These are phyloP conservation scores for Heteractis magnifica DNA, from an alignment of 92 coral and sea anemone species.

Conservation along the genomic window DNA sequence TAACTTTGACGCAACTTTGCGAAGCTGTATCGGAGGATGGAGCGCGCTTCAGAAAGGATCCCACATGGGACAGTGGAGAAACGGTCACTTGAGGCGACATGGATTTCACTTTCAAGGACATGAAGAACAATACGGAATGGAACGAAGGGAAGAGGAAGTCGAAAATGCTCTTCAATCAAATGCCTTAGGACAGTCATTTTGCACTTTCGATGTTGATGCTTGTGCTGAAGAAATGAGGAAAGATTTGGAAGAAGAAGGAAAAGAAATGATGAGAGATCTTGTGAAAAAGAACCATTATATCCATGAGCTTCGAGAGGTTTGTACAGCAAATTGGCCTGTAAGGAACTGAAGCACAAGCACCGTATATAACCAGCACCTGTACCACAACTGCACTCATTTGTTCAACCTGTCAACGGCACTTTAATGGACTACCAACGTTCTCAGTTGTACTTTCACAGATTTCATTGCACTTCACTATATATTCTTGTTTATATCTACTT, in stretches of 20 bases:
- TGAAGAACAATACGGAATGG: no score
- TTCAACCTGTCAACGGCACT: not conserved
- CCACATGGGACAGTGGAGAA: no score
- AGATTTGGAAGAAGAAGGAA: not conserved
- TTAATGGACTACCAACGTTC: not conserved
- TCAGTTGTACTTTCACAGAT: no score
- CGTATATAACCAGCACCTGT: not conserved
- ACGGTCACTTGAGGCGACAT: no score
- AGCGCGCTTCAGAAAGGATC: no score
- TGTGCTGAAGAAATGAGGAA: not conserved
- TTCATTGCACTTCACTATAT: no score
- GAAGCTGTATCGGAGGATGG: no score
- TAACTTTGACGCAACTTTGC: no score
- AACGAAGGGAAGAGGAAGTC: no score
- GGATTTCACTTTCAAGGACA: no score
- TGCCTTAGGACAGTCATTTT: not conserved
- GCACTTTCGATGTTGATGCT: not conserved
- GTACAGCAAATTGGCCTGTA: constrained; percentile 38
- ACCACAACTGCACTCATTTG: not conserved
- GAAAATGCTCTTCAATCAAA: not conserved
- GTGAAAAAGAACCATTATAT: constrained; percentile 62
- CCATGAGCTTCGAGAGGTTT: constrained; percentile 75
- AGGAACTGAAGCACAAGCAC: constrained; percentile 20
- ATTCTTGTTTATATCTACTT: no score
- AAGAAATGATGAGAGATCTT: constrained; percentile 48